Percentiles rank a stretch among this genome's conserved stretches.
Conservation (phyloP, 2,797 vertebrate genomes). For the Serranus cabrilla region DNA sequence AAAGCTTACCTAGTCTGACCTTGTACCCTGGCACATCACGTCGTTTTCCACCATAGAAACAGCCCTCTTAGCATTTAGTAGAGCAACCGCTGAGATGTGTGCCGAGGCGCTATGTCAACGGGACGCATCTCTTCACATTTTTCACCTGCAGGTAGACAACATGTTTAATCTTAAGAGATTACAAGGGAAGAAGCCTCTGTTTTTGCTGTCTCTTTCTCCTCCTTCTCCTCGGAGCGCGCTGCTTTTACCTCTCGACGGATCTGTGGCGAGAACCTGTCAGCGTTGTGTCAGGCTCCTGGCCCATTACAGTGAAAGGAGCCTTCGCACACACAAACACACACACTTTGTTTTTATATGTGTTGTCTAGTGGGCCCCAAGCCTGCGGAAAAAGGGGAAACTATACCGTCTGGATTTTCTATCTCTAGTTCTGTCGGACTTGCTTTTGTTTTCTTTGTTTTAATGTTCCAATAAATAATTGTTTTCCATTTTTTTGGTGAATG, state of each 20-base stretch:
- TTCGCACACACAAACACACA: constrained; percentile 32
- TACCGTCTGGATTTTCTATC: constrained; percentile 15
- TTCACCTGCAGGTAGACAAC: constrained; percentile 76
- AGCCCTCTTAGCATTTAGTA: constrained; percentile 68
- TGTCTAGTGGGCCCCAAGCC: constrained; percentile 37
- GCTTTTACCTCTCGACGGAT: constrained; percentile 64
- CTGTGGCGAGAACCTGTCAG: constrained; percentile 66
- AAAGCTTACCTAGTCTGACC: constrained; percentile 63
- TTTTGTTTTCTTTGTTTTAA: not conserved
- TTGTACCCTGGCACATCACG: constrained; percentile 40
- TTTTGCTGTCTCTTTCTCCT: constrained; percentile 59
- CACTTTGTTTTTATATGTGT: constrained; percentile 46
- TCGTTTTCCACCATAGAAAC: constrained; percentile 46
- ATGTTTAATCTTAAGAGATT: constrained; percentile 82
- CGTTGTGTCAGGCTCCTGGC: constrained; percentile 61
- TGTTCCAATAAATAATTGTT: not conserved
- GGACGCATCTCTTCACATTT: constrained; percentile 63
- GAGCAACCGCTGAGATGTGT: constrained; percentile 58
- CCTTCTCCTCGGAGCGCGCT: constrained; percentile 33
- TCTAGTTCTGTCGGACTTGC: constrained; percentile 8
- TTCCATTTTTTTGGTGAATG: not conserved
- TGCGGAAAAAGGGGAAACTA: constrained; percentile 20
- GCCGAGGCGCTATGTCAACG: constrained; percentile 63
- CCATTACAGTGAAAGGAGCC: constrained; percentile 52
- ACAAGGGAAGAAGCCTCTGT: constrained; percentile 58